Evolutionary conservation across 2,888 invertebrate genomes (phyloP).

Genomic region (Agriopis leucophaearia): DNA sequence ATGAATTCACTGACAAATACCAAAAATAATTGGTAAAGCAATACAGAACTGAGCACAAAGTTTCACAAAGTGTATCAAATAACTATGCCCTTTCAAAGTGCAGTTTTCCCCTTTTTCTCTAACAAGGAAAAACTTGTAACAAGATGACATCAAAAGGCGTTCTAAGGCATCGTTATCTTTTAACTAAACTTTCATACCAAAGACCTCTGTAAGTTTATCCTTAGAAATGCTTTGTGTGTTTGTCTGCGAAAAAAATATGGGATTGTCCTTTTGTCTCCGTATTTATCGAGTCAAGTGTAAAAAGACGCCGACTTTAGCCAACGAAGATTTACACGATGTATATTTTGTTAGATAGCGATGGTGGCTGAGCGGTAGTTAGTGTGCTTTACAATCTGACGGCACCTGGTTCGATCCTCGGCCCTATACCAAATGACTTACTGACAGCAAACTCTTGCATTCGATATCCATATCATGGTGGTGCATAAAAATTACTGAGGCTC

Average conservation of each 20-base stretch:
- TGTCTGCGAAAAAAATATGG: conserved; percentile 26
- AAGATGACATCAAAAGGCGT: conserved; percentile 56
- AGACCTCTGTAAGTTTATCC: conserved; percentile 45
- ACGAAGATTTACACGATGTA: not conserved
- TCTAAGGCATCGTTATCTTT: conserved; percentile 60
- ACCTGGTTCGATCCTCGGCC: too few relatives aligned
- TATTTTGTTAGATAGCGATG: not conserved
- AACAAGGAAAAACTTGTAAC: conserved; percentile 62
- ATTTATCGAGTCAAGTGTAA: conserved; percentile 13
- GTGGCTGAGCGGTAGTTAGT: too few relatives aligned
- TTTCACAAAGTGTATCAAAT: conserved; percentile 45
- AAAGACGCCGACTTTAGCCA: not conserved
- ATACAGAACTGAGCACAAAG: conserved; percentile 35
- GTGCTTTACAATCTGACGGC: too few relatives aligned
- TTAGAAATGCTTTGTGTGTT: conserved; percentile 40
- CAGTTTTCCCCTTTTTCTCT: conserved; percentile 44
- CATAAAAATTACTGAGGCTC: too few relatives aligned
- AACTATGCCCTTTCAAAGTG: conserved; percentile 38
- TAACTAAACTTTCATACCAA: conserved; percentile 57
- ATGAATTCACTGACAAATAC: conserved; percentile 1
- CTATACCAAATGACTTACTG: too few relatives aligned
- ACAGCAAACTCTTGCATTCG: too few relatives aligned
- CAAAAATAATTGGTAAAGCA: conserved; percentile 34
- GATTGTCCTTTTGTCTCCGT: conserved; percentile 7
- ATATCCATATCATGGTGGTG: too few relatives aligned